Percentiles rank a stretch among this genome's conserved stretches.
These are phyloP conservation scores for Grammomys dolichurus DNA, from an alignment of 2,113 vertebrate species.

Conservation along the genomic window DNA sequence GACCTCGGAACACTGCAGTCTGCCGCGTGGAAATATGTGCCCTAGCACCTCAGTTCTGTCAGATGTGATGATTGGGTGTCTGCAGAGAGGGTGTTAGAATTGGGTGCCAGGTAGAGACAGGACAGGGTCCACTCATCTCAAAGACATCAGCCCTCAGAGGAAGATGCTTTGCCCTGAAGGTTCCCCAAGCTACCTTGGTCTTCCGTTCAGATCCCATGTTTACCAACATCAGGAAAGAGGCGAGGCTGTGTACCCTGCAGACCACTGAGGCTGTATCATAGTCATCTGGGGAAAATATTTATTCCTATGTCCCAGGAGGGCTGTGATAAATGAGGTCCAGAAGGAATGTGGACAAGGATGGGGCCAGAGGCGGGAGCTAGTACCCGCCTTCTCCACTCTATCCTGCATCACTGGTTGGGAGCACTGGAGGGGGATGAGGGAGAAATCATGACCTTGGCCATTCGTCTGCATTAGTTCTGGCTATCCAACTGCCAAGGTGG, in stretches of 20 bases:
- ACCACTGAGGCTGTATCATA: not conserved
- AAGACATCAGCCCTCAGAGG: rapidly evolving
- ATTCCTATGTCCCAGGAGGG: not conserved
- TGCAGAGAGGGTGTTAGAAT: not conserved
- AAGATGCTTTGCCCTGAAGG: too few species aligned
- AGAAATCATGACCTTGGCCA: not conserved
- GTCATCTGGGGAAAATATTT: too few species aligned
- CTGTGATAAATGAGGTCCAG: not conserved
- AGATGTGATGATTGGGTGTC: not conserved
- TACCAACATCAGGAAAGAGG: not conserved
- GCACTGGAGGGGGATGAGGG: not conserved
- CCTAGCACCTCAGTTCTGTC: not conserved
- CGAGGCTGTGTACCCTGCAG: not conserved
- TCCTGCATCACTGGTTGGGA: not conserved
- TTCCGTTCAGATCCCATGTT: not conserved
- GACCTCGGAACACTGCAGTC: conserved; percentile 67
- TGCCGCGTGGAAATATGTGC: conserved; percentile 60
- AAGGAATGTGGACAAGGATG: not conserved
- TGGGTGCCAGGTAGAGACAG: not conserved
- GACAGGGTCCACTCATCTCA: rapidly evolving
- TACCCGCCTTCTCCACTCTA: rapidly evolving
- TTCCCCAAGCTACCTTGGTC: rapidly evolving
- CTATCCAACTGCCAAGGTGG: not conserved
- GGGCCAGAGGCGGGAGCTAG: rapidly evolving
- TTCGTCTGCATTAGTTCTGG: not conserved